Evolutionary conservation across 2,888 invertebrate species (phyloP), one percentile per base, ranked within the genome.

Genomic region (Formica aserva): DNA sequence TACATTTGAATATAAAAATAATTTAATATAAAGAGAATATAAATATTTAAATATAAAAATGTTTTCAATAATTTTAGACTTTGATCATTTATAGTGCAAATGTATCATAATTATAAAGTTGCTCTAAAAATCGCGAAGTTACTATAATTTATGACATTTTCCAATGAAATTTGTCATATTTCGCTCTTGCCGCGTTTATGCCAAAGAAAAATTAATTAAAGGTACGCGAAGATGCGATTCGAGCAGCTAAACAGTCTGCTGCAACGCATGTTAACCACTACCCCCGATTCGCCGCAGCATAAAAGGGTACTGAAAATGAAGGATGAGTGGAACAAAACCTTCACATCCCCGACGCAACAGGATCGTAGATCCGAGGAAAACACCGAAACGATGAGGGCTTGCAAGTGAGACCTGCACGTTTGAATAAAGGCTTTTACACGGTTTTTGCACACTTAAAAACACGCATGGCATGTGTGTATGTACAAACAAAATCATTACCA

Each of bases 241-340:
- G 1, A 55, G 4, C 82, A 88, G 22, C 8, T 92, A 60, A 92
- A 92, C 69, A 57, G 55, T 8, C 71, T 86, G 13, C 81, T 92
- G 41, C 77, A 57, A 32, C n/a, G 63, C 11, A 89, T 91, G 90
- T 35, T 88, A 29, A 88, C 88, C 1, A 88, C 88, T 1, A 88
- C 85, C 5, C 67, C 81, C 0, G 71, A 92, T 8, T 88, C 89
- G 0, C 89, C 92, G 0, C 90, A 87, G 66, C 88, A 91, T 35
- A 86, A 86, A 29, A 86, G 88, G 55, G 88, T 91, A 3, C 22
- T 89, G 15, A 72, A 83, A 41, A 86, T 86, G 76, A 82, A 75
- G 18, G 85, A 87, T 26, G 66, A 81, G 4, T 82, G 83, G 38
- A 77, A 62, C 32, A 86, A 85, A 9, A 22, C 26, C 0, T 69